Evolutionary conservation across 1,140 invertebrate species (phyloP).

Genomic region (Heliconius hermathena): DNA sequence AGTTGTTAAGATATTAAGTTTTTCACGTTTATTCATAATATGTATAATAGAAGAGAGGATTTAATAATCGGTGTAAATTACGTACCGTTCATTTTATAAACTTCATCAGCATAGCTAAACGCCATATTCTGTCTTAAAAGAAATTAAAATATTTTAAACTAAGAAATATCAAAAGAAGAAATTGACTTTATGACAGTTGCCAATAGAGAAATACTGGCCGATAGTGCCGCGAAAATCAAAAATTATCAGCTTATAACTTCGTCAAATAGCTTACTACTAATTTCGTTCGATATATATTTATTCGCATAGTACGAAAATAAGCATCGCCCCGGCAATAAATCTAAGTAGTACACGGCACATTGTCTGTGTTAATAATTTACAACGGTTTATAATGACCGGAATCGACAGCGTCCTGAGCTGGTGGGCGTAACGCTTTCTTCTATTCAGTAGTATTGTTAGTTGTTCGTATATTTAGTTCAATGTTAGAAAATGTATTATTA

Average conservation of each 20-base stretch:
- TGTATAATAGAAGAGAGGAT: no score
- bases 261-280: background rate
- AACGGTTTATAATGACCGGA: conserved; percentile 15
- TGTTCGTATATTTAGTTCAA: background rate
- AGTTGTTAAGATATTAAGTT: no score
- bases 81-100: no score
- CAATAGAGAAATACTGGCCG: no score
- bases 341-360: conserved; percentile 9
- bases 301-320: background rate
- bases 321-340: background rate
- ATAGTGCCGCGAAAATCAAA: no score
- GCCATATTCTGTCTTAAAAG: no score
- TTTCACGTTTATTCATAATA: no score
- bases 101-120: no score
- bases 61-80: no score
- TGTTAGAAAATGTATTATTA: background rate
- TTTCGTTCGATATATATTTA: background rate
- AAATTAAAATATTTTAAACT: no score
- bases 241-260: background rate
- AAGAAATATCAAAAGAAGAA: no score
- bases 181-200: no score
- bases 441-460: background rate
- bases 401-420: background rate
- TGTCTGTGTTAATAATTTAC: conserved; percentile 11
- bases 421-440: conserved; percentile 12